These are phyloP conservation scores for Amblyopsis hoosieri DNA, from an alignment of 2,797 vertebrate genomes.

Conservation along the genomic window DNA sequence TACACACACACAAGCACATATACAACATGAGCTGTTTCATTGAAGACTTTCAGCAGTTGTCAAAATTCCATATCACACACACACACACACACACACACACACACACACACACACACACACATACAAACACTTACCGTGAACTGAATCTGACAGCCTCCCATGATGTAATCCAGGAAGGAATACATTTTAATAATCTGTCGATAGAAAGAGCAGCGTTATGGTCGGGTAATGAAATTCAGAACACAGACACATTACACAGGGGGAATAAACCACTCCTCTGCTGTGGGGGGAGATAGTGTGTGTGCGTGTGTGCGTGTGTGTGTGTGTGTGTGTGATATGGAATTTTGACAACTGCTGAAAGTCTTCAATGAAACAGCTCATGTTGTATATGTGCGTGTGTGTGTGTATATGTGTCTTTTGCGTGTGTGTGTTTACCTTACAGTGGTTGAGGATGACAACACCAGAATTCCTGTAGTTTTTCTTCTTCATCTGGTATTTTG, in stretches of 20 bases:
- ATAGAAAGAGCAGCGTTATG: constrained; percentile 29
- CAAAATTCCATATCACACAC: constrained; percentile 24
- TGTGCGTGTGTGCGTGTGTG: background rate
- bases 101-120: constrained; percentile 4
- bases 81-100: background rate
- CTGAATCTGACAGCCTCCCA: constrained; percentile 99
- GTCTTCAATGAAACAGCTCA: constrained; percentile 12
- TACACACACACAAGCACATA: constrained; percentile 23
- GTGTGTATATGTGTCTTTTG: constrained; percentile 30
- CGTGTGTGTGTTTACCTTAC: constrained; percentile 83
- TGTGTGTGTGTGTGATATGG: background rate
- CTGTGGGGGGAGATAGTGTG: background rate
- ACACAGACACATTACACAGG: background rate
- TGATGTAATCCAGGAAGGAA: constrained; percentile 99
- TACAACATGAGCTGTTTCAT: constrained; percentile 12
- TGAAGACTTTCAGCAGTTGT: constrained; percentile 16
- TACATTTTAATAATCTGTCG: constrained; percentile 99
- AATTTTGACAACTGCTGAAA: constrained; percentile 28
- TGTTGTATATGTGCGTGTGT: constrained; percentile 19
- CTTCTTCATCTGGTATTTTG: constrained; percentile 98
- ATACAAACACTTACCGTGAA: constrained; percentile 88
- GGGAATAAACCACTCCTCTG: background rate
- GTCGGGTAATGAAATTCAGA: background rate
- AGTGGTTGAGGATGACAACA: constrained; percentile 92
- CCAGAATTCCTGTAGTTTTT: constrained; percentile 99